Evolutionary conservation across 2,888 invertebrate genomes (phyloP), one percentile per base, ranked within the genome.

Genomic region (Kryphioiulus occultus): DNA sequence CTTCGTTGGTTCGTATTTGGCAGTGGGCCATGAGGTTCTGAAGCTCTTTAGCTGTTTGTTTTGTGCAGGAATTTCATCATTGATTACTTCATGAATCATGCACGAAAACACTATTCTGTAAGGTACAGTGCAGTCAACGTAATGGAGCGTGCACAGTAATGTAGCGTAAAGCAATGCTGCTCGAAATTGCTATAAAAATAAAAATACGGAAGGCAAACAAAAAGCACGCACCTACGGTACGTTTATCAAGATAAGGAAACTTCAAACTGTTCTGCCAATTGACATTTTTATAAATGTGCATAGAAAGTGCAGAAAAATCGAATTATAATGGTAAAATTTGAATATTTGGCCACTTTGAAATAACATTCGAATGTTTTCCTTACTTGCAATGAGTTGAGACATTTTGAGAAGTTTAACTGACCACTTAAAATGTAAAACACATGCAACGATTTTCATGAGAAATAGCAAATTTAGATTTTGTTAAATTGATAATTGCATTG

Each of bases 21-120:
- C 59, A 59, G 5, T n/a, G n/a, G 59, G n/a, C 59, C 59, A 59
- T n/a, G 7, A n/a, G 22, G n/a, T n/a, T 7, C n/a, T 9, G 0
- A 59, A 19, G 59, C 59, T 22, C 59, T 59, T 59, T 59, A 22
- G 59, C 10, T 59, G 59, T 22, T 59, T 59, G 59, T 59, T 59
- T 59, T 59, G 59, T 59, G 59, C 59, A 22, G 22, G 59, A 59
- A 59, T 59, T 59, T 59, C 59, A 59, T 59, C 59, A 59, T 59
- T 59, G 59, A 59, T 59, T 59, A 59, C 59, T 59, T 59, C 59
- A 59, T 59, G 59, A n/a, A 59, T 59, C 59, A 59, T 59, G 59
- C n/a, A 59, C 59, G 5, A 59, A 59, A 59, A 22, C 22, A n/a
- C 59, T 59, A n/a, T n/a, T n/a, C n/a, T n/a, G n/a, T n/a, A n/a